phyloP scores from a whole-genome alignment of 1,140 invertebrate genomes.

The Formica selysi region DNA sequence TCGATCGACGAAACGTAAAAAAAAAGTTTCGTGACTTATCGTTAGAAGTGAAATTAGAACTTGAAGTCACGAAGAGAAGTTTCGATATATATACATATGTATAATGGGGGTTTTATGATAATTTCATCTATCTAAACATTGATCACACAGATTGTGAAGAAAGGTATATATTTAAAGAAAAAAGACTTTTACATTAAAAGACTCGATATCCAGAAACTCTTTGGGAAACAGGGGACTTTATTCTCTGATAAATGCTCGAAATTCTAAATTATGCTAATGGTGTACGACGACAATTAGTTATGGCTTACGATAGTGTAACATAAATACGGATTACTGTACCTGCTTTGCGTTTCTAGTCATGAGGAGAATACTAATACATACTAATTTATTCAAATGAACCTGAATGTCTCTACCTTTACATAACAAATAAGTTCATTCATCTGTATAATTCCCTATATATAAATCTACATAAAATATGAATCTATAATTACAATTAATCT shows the following conservation, averaged over 20 bases:
- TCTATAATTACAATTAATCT: neutral
- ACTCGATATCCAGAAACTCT: neutral
- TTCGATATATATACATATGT: neutral
- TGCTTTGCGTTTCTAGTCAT: neutral
- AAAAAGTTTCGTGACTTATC: neutral
- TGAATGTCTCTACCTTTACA: neutral
- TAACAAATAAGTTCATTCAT: neutral
- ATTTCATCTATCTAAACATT: neutral
- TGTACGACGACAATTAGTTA: slow-evolving; percentile 2
- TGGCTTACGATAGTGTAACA: neutral
- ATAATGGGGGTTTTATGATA: slow-evolving; percentile 24
- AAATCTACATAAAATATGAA: slow-evolving; percentile 2
- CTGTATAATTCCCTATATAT: neutral
- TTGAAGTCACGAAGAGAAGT: neutral
- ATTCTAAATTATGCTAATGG: slow-evolving; percentile 9
- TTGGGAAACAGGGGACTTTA: neutral
- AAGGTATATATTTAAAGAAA: neutral
- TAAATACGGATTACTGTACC: neutral
- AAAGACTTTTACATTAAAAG: neutral
- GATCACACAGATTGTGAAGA: neutral
- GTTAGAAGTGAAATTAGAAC: slow-evolving; percentile 16
- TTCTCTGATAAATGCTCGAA: neutral
- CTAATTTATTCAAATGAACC: slow-evolving; percentile 3
- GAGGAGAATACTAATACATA: neutral
- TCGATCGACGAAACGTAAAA: slow-evolving; percentile 12